phyloP scores from a whole-genome alignment of 2,888 invertebrate genomes.

The Orchesella flavescens region DNA sequence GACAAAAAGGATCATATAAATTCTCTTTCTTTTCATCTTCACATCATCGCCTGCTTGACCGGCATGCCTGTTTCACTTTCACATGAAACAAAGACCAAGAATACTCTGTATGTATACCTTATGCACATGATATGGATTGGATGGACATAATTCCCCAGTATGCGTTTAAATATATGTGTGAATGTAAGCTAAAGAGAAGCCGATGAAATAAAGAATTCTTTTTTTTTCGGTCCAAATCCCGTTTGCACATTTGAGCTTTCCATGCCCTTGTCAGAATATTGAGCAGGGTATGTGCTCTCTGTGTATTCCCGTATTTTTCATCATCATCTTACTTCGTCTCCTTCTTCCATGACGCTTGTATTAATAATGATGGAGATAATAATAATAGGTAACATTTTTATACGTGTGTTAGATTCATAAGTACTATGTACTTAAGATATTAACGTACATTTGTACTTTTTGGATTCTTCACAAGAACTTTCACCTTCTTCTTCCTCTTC shows the following conservation, averaged over 20 bases:
- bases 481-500: slow-evolving; percentile 44
- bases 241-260: slow-evolving; percentile 68
- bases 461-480: slow-evolving; percentile 42
- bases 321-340: not conserved
- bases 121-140: not conserved
- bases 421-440: slow-evolving; percentile 45
- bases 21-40: slow-evolving; percentile 39
- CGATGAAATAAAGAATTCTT: slow-evolving; percentile 45
- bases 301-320: slow-evolving; percentile 1
- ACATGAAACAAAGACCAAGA: slow-evolving; percentile 5
- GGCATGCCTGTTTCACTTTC: slow-evolving; percentile 3
- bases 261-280: slow-evolving; percentile 59
- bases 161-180: too few species aligned
- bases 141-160: slow-evolving; percentile 18
- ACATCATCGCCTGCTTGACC: slow-evolving; percentile 38
- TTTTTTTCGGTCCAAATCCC: slow-evolving; percentile 36
- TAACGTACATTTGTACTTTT: slow-evolving; percentile 54
- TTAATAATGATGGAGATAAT: slow-evolving; percentile 37
- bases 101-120: slow-evolving; percentile 18
- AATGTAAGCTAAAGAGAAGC: slow-evolving; percentile 19
- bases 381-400: slow-evolving; percentile 35
- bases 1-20: slow-evolving; percentile 50
- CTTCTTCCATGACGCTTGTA: slow-evolving; percentile 12
- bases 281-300: slow-evolving; percentile 36
- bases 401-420: slow-evolving; percentile 7